Evolutionary conservation across 2,797 vertebrate genomes (phyloP).

Genomic region (Mastacembelus armatus): DNA sequence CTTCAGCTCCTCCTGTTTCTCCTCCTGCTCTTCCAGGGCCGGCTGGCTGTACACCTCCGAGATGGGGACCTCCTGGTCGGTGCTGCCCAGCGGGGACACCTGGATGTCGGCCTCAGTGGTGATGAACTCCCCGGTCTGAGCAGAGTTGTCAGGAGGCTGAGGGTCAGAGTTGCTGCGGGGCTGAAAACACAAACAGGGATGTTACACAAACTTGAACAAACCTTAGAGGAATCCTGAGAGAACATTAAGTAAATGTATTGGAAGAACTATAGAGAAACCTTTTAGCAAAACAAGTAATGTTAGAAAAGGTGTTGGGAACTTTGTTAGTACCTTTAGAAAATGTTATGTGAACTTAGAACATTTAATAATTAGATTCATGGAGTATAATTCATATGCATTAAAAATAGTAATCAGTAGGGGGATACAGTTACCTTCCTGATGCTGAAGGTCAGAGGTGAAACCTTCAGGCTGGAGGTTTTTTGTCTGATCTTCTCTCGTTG

Average conservation of each 20-base stretch:
- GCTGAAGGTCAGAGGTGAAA: slow-evolving; percentile 86
- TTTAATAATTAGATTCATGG: neutral
- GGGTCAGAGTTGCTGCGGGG: slow-evolving; percentile 64
- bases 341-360: neutral
- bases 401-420: neutral
- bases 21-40: slow-evolving; percentile 73
- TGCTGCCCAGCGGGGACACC: slow-evolving; percentile 64
- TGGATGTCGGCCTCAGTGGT: slow-evolving; percentile 68
- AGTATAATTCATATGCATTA: neutral
- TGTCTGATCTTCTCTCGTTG: slow-evolving; percentile 96
- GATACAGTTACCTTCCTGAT: slow-evolving; percentile 83
- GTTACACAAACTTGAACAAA: neutral
- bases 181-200: slow-evolving; percentile 40
- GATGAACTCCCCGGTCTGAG: slow-evolving; percentile 10
- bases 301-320: neutral
- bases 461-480: slow-evolving; percentile 88
- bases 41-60: slow-evolving; percentile 81
- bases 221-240: neutral
- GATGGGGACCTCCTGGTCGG: slow-evolving; percentile 76
- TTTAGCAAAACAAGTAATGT: neutral
- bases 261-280: neutral
- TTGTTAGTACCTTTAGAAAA: neutral
- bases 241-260: neutral
- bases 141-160: slow-evolving; percentile 52
- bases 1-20: slow-evolving; percentile 47